These are phyloP conservation scores for Agriotes lineatus DNA, from an alignment of 2,888 invertebrate species.

Conservation along the genomic window DNA sequence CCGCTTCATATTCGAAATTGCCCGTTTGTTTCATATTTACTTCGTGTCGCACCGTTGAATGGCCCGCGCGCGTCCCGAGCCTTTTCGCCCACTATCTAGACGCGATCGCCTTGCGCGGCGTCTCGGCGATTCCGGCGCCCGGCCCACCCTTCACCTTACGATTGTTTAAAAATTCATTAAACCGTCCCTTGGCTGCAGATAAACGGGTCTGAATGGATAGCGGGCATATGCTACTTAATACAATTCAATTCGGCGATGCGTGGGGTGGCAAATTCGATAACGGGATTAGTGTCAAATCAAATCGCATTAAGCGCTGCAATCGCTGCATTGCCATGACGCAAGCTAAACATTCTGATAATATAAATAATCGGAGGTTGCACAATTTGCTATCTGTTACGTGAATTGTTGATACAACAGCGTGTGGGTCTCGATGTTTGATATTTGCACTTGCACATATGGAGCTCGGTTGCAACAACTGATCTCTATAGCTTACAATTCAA, in stretches of 20 bases:
- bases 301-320: slow-evolving; percentile 66
- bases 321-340: slow-evolving; percentile 57
- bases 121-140: too few species aligned
- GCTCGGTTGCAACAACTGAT: too few species aligned
- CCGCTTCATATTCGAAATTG: slow-evolving; percentile 38
- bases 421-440: too few species aligned
- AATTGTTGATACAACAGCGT: too few species aligned
- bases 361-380: background rate
- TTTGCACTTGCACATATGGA: too few species aligned
- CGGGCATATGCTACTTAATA: slow-evolving; percentile 68
- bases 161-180: slow-evolving; percentile 54
- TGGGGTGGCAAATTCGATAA: slow-evolving; percentile 68
- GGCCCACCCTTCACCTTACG: background rate
- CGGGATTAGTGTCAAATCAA: slow-evolving; percentile 69
- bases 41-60: background rate
- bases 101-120: too few species aligned
- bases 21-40: slow-evolving; percentile 23
- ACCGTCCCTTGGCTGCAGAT: slow-evolving; percentile 46
- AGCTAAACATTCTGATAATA: slow-evolving; percentile 27
- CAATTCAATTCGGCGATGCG: slow-evolving; percentile 66
- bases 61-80: too few species aligned
- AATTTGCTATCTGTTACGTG: background rate
- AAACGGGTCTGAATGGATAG: slow-evolving; percentile 58
- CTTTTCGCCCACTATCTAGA: too few species aligned
- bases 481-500: too few species aligned